Evolutionary conservation across 1,140 invertebrate genomes (phyloP), one percentile per base, ranked within the genome.

Genomic region (Ridgeia piscesae): DNA sequence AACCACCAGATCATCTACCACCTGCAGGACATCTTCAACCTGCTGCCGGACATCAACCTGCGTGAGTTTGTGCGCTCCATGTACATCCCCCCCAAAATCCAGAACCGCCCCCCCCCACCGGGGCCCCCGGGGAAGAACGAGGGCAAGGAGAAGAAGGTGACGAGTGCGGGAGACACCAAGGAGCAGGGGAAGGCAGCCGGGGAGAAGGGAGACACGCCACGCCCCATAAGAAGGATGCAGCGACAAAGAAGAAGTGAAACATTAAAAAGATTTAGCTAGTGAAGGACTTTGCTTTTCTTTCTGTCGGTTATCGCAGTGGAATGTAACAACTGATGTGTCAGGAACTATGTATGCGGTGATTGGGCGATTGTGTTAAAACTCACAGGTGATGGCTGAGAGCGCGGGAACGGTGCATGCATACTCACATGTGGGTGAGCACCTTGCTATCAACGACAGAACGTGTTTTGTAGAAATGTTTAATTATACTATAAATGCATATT

Each of bases 1-100:
- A 99, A 99, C 96, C 99, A 99, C 96, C 98, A 99, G 96, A 99
- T 99, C 92, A 98, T 99, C 42, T 95, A 95, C 93, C 94, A 95
- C 91, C 96, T 99, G n/a, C 96, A 99, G 97, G 99, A 99, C 96
- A 99, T 99, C 94, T 99, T 99, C 95, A 99, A 99, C 96, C 96
- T 99, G 21, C 96, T 99, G 50, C 99, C 99, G 8, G 99, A 99
- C 96, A 98, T 99, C 93, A 98, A 98, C 91, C 97, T 98, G 95
- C 98, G 98, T 91, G 97, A 98, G 88, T 99, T 99, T 95, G 98
- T 99, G 33, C 98, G 99, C 94, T 98, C 99, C 1, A 97, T 99
- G 92, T 99, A 99, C 94, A 97, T 99, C n/a, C 99, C 99, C 95
- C 99, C 99, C 96, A 99, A 99, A 96, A 96, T 94, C 58, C 35